These are phyloP conservation scores for Onthophagus taurus DNA, from an alignment of 1,140 invertebrate genomes.

Conservation along the genomic window DNA sequence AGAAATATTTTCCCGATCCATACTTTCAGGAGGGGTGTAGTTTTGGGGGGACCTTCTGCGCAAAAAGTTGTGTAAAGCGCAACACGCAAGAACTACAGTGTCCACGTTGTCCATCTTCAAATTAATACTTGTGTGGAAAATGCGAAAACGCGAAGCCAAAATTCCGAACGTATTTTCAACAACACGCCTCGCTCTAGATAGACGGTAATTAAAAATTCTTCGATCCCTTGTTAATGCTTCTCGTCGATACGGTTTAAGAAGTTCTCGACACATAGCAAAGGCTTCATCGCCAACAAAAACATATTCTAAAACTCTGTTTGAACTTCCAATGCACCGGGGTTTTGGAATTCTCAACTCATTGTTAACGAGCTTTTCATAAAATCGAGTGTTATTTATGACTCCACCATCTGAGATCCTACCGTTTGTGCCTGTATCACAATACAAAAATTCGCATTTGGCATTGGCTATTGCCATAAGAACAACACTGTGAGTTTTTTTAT, in stretches of 20 bases:
- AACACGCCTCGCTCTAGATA: constrained; percentile 26
- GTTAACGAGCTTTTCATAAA: constrained; percentile 13
- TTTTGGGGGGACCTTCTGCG: neutral
- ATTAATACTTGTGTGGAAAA: constrained; percentile 13
- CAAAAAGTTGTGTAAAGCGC: constrained; percentile 18
- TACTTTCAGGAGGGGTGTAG: constrained; percentile 11
- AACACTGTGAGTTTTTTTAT: constrained; percentile 34
- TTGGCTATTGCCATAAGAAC: constrained; percentile 26
- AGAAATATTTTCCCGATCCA: constrained; percentile 15
- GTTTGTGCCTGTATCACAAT: constrained; percentile 27
- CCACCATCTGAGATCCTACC: constrained; percentile 30
- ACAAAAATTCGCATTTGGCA: constrained; percentile 32
- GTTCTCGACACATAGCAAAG: constrained; percentile 25
- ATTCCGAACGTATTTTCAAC: constrained; percentile 12
- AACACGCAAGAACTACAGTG: constrained; percentile 12
- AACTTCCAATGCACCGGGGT: constrained; percentile 4
- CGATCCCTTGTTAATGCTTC: constrained; percentile 18
- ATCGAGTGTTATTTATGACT: constrained; percentile 24
- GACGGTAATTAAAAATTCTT: constrained; percentile 30
- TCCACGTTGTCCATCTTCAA: constrained; percentile 10
- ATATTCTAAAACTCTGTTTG: constrained; percentile 16
- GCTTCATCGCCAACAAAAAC: constrained; percentile 26
- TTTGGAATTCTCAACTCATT: constrained; percentile 1
- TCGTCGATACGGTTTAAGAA: constrained; percentile 35
- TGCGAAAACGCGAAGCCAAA: constrained; percentile 33